A percentile compares a stretch with the other conserved stretches of the same genome.
phyloP scores from a whole-genome alignment of 2,797 vertebrate genomes.

The Mormyrops boulengeri region DNA sequence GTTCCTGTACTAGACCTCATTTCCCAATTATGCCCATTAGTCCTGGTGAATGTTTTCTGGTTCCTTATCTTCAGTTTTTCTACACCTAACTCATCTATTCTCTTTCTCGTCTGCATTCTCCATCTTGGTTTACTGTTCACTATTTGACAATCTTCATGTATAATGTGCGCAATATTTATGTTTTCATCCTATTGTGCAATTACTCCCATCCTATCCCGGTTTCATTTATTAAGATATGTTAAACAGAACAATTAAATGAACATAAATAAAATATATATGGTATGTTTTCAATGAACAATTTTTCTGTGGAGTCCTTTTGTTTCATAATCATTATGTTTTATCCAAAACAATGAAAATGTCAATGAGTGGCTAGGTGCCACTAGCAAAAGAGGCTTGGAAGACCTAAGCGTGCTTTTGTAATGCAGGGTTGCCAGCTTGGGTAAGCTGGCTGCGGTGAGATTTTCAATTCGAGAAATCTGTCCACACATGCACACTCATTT shows the following conservation, averaged over 20 bases:
- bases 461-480: background rate
- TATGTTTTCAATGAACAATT: background rate
- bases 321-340: background rate
- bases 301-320: background rate
- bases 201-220: background rate
- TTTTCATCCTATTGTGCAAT: background rate
- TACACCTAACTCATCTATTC: background rate
- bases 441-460: background rate
- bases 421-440: background rate
- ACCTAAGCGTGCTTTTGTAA: background rate
- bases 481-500: background rate
- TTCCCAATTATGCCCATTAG: background rate
- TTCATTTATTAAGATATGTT: background rate
- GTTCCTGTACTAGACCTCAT: background rate
- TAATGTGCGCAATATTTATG: background rate
- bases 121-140: background rate
- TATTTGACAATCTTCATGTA: background rate
- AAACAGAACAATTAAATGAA: background rate
- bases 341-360: background rate
- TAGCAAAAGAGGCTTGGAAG: background rate
- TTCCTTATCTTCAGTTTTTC: background rate
- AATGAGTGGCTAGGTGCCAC: background rate
- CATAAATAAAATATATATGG: background rate
- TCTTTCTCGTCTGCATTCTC: background rate
- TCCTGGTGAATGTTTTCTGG: background rate